Conservation (phyloP, 2,113 vertebrate genomes). For the Calonectris borealis region DNA sequence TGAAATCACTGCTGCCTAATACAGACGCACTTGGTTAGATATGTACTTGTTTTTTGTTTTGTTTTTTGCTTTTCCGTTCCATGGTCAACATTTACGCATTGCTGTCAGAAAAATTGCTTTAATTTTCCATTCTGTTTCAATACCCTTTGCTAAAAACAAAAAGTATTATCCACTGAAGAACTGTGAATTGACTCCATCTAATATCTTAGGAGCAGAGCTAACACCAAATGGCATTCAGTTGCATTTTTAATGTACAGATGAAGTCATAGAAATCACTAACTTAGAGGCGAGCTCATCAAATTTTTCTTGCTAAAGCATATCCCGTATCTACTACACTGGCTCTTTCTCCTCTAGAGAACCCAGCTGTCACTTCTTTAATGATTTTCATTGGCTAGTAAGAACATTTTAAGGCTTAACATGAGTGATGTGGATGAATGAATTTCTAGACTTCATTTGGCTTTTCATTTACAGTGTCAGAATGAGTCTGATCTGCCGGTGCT, state of each 20-base stretch:
- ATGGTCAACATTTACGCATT: conserved; percentile 39
- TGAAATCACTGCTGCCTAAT: conserved; percentile 47
- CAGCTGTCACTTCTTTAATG: conserved; percentile 33
- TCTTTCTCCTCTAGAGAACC: conserved; percentile 4
- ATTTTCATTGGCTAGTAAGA: conserved; percentile 31
- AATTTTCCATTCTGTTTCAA: conserved; percentile 69
- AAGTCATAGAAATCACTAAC: conserved; percentile 60
- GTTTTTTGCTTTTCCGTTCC: conserved; percentile 7
- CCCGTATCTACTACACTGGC: background rate
- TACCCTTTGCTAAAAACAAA: conserved; percentile 39
- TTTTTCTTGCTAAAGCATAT: conserved; percentile 49
- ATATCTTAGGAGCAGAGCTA: conserved; percentile 53
- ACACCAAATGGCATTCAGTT: conserved; percentile 60
- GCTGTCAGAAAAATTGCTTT: conserved; percentile 65
- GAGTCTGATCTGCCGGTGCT: background rate
- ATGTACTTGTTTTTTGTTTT: conserved; percentile 4
- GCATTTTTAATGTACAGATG: conserved; percentile 66
- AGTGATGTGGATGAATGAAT: conserved; percentile 43
- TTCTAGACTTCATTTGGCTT: conserved; percentile 17
- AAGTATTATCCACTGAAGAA: conserved; percentile 59
- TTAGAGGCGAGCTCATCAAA: background rate
- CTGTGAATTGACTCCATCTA: conserved; percentile 63
- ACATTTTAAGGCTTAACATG: conserved; percentile 18
- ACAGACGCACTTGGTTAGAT: background rate
- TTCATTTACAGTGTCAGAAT: conserved; percentile 9